Evolutionary conservation across 2,888 invertebrate species (phyloP).

Genomic region (Tipula lateralis): DNA sequence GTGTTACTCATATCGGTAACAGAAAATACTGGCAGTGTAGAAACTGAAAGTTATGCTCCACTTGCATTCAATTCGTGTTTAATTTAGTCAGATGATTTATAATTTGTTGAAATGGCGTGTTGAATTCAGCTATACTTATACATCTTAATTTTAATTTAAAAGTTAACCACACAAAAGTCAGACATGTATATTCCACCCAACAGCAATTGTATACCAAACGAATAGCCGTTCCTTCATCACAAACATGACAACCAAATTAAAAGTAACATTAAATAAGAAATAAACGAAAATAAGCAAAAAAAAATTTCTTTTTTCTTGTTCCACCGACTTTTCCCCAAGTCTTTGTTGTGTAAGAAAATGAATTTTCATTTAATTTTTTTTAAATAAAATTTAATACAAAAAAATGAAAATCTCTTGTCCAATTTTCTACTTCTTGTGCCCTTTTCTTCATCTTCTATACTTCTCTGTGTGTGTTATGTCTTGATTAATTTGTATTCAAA

Average conservation of each 20-base stretch:
- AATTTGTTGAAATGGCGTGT: no score
- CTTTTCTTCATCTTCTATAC: not conserved
- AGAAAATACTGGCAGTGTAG: no score
- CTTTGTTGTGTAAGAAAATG: constrained; percentile 4
- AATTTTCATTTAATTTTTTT: not conserved
- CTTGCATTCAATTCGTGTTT: no score
- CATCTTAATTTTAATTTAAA: not conserved
- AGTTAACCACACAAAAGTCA: not conserved
- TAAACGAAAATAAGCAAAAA: not conserved
- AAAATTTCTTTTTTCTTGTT: not conserved
- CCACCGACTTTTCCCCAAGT: not conserved
- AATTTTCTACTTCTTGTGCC: not conserved
- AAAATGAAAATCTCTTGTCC: not conserved
- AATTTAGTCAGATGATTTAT: no score
- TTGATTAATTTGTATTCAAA: constrained; percentile 19
- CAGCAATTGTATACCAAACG: not conserved
- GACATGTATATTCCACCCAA: not conserved
- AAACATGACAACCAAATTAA: constrained; percentile 19
- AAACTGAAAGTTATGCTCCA: no score
- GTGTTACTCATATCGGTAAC: no score
- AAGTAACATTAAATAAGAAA: not conserved
- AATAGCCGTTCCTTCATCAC: not conserved
- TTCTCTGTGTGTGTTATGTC: not conserved
- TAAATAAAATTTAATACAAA: not conserved
- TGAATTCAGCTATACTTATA: no score